Base-by-base conservation (phyloP, 1,140 invertebrate species). In the Diabrotica undecimpunctata region DNA sequence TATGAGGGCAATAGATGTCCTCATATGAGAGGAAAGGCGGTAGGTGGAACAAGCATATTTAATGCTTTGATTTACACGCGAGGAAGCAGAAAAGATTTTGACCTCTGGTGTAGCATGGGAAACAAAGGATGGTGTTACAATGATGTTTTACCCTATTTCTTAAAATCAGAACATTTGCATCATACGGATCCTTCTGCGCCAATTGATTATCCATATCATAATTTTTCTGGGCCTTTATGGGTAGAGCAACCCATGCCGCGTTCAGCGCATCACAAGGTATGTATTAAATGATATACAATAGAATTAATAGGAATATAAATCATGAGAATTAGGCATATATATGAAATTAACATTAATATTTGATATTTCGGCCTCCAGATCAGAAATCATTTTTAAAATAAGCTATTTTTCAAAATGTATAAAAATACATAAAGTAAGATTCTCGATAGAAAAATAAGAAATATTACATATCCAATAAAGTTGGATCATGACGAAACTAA, bases 11-110 rank as follows among this genome's bases (percentile, higher is more conserved):
- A 8, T 46, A 8, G 41, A 10, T 46, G 41, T 6, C 41, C 41
- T n/a, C 41, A 46, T 46, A 46, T 46, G n/a, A 66, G 75, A 66
- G 80, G 79, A 6, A 82, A 79, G 72, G 74, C 74, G 0, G 66
- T 84, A 59, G 87, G 87, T 10, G 87, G 87, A 9, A 82, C 81
- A 7, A 83, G 82, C 11, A 80, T 81, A 5, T 78, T 88, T 8
- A 88, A 89, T 74, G 84, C 81, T 36, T 86, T 91, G 86, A 84
- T 87, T 8, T 88, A 87, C 72, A 80, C 83, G 2, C 84, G 88
- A 70, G 84, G 88, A 0, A 76, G 87, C 77, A 80, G 81, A 37
- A 68, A 67, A 13, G 86, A 89, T 72, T 92, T 88, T 74, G 83
- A 91, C 71, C 70, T 80, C 5, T 92, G 90, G 90, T 80, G 81